Evolutionary conservation across 2,113 vertebrate species (phyloP).

Genomic region (Brevimyrus niger): DNA sequence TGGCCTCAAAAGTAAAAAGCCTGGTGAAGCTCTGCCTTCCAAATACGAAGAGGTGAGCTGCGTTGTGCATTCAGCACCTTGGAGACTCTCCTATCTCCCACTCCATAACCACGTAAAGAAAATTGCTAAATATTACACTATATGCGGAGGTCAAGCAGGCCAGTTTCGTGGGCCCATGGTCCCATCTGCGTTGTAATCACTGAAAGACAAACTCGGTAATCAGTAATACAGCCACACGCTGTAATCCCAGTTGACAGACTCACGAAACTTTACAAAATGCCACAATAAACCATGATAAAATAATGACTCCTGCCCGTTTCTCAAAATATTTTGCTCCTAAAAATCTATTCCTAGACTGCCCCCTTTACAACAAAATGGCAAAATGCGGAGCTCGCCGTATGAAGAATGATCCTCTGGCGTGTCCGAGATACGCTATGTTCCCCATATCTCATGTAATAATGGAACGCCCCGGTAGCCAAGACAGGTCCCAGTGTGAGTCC

Average conservation of each 20-base stretch:
- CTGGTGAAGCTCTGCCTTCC: neutral
- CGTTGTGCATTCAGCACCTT: neutral
- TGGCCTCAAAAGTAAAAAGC: neutral
- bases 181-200: slow-evolving; percentile 25
- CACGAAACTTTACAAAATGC: slow-evolving; percentile 13
- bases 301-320: neutral
- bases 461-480: neutral
- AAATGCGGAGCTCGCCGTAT: no score
- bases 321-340: slow-evolving; percentile 2
- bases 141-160: neutral
- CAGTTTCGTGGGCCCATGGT: neutral
- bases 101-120: neutral
- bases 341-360: slow-evolving; percentile 25
- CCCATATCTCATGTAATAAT: neutral
- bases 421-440: neutral
- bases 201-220: slow-evolving; percentile 18
- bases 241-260: slow-evolving; percentile 33
- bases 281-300: neutral
- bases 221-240: slow-evolving; percentile 4
- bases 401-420: neutral
- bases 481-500: neutral
- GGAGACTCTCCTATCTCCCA: neutral
- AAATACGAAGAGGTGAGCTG: neutral
- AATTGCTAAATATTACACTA: neutral
- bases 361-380: slow-evolving; percentile 26